Evolutionary conservation across 2,113 vertebrate genomes (phyloP).

Genomic region (Azemiops feae): DNA sequence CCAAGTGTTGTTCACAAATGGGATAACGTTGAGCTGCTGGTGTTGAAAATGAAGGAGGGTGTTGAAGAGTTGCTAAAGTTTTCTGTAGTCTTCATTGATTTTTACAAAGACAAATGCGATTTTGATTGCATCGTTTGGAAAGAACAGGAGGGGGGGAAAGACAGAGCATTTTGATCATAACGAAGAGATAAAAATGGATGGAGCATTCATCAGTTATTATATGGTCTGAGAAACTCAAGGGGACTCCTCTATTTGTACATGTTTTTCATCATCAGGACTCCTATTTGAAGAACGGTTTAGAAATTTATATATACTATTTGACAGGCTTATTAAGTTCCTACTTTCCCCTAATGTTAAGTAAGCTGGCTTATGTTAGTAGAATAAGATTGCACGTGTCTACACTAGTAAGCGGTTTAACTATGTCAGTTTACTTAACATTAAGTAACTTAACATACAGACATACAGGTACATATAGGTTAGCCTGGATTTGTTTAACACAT

Average conservation of each 20-base stretch:
- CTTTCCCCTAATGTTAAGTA: background rate
- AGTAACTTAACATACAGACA: background rate
- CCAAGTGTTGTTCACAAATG: background rate
- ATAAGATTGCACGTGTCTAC: too few relatives aligned
- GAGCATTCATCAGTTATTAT: background rate
- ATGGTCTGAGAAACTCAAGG: background rate
- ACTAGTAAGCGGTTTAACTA: background rate
- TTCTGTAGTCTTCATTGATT: background rate
- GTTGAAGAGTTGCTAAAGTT: background rate
- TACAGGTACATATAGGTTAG: background rate
- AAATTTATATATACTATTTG: background rate
- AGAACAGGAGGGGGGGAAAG: background rate
- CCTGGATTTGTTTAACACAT: background rate
- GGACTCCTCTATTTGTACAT: background rate
- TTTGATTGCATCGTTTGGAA: background rate
- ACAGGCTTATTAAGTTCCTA: background rate
- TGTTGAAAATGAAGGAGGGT: background rate
- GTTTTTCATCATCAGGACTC: background rate
- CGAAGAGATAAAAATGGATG: background rate
- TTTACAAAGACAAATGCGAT: background rate
- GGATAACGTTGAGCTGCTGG: background rate
- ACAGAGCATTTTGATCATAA: background rate
- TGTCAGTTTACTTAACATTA: background rate
- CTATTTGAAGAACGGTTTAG: background rate
- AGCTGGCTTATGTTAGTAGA: background rate